Base-by-base conservation (phyloP, 2,888 invertebrate genomes). In the Harpalus rufipes region DNA sequence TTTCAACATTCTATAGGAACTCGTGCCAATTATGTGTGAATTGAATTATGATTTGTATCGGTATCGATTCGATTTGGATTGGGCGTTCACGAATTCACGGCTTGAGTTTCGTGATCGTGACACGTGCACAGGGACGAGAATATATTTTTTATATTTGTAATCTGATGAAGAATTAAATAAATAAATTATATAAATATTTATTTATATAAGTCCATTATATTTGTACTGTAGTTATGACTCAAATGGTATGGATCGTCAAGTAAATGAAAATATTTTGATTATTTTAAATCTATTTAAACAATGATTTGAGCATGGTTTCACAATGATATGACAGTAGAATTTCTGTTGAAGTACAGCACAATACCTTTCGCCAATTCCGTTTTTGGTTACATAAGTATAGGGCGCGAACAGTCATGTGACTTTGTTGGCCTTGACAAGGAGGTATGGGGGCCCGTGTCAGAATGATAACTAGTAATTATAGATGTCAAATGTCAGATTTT, bases 31-130 rank as follows among this genome's bases (percentile, higher is more conserved):
- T 65, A 81, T 44, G 44, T 61, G 65, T 81, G 81, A 81, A 81
- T 61, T 81, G 81, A 81, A 81, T 80, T 80, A 80, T 80, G 79
- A 59, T 80, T 80, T 80, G 79, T 80, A 80, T 81, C 63, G 51
- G 63, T 81, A 12, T 81, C 65, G 81, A 44, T 81, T 39, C 65
- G 63, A 63, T 41, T 80, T 5, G 32, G 44, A 51, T 65, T 61
- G 81, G 51, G 63, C 51, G 14, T 68, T 68, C 68, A 68, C 68
- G 68, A 41, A 7, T 68, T 25, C 68, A 32, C 39, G 68, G 39
- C 51, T 74, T 21, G 74, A 51, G 18, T 74, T 74, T 74, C 74
- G 74, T 74, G 74, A 51, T 74, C 74, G 74, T 44, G 74, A 74
- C 74, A 56, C 74, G 21, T 74, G 68, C 68, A 68, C 74, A 51